Conservation (phyloP, 2,113 vertebrate species). For the Sinocyclocheilus anshuiensis region DNA sequence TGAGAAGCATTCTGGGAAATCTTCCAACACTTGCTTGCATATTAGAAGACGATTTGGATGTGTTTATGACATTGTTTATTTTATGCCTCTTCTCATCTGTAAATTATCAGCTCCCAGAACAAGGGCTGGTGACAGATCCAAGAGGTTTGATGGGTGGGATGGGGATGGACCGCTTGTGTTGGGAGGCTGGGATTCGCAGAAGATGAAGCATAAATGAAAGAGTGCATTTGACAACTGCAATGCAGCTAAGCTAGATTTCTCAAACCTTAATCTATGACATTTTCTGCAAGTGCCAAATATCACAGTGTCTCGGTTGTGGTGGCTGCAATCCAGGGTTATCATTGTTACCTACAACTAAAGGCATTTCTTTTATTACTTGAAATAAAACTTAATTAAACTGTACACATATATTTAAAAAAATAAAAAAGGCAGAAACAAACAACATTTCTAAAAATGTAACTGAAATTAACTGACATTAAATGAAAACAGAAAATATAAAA, state of each 20-base stretch:
- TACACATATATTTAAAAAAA: too few relatives aligned
- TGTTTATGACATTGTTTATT: background rate
- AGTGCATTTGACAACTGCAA: background rate
- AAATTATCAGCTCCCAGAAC: background rate
- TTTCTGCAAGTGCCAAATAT: background rate
- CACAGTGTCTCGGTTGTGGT: background rate
- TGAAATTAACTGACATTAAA: too few relatives aligned
- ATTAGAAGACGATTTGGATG: background rate
- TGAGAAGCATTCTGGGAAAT: slow-evolving; percentile 23
- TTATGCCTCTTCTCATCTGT: slow-evolving; percentile 11
- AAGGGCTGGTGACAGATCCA: background rate
- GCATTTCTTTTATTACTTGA: background rate
- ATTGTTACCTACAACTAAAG: background rate
- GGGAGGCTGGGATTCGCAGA: background rate
- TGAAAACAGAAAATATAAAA: too few relatives aligned
- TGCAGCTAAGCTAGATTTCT: too few relatives aligned
- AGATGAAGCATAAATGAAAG: background rate
- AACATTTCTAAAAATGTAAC: too few relatives aligned
- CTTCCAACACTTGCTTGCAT: background rate
- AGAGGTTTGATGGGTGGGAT: background rate
- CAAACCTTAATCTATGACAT: too few relatives aligned
- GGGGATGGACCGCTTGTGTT: background rate
- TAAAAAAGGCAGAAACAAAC: too few relatives aligned
- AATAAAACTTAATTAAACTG: background rate
- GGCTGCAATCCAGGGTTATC: background rate